Percentiles rank a stretch among this genome's conserved stretches.
Conservation (phyloP, 2,888 invertebrate genomes). For the Aphidoletes aphidimyza region DNA sequence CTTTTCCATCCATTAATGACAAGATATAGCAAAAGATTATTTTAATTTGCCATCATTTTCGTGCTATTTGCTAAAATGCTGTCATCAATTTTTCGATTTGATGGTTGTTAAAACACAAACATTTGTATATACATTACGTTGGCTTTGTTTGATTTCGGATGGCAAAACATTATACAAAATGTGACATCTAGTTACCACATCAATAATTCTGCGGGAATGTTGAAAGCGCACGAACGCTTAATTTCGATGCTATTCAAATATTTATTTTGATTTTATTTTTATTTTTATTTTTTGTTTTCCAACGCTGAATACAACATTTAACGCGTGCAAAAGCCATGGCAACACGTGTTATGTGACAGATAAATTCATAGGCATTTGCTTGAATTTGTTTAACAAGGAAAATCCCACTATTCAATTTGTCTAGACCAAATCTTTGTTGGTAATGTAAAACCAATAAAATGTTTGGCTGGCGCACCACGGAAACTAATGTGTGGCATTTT, state of each 20-base stretch:
- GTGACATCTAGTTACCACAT: constrained; percentile 33
- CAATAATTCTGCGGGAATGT: neutral
- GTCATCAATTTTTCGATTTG: neutral
- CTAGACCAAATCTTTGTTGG: neutral
- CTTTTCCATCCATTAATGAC: no score
- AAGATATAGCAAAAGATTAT: no score
- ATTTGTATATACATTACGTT: neutral
- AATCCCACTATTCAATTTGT: neutral
- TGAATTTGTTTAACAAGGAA: constrained; percentile 1
- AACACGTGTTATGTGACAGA: neutral
- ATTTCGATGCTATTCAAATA: neutral
- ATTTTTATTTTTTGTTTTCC: no score
- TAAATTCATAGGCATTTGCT: neutral
- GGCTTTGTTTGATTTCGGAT: neutral
- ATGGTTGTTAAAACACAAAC: neutral
- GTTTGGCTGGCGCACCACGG: neutral
- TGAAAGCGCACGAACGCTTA: neutral
- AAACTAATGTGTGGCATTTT: neutral
- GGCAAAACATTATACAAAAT: neutral
- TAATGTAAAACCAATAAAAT: neutral
- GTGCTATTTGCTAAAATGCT: no score
- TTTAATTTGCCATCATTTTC: no score
- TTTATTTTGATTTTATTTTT: neutral
- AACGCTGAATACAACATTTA: no score
- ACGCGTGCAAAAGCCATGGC: neutral